Evolutionary conservation across 2,888 invertebrate genomes (phyloP), one percentile per base, ranked within the genome.

Genomic region (Diarsia dahlii): DNA sequence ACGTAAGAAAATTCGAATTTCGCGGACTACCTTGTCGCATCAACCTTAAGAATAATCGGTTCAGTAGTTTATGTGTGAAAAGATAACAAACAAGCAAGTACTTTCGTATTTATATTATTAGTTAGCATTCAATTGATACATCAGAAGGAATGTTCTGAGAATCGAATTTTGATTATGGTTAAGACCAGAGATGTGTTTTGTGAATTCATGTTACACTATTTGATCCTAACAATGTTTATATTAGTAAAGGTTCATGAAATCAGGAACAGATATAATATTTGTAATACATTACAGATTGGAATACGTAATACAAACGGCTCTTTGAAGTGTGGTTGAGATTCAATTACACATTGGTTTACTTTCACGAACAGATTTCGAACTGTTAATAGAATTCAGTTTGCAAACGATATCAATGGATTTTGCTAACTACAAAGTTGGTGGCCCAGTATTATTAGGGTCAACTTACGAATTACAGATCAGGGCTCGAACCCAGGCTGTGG

Each of bases 311-410:
- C 56, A 76, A 34, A 56, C 3, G n/a, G 9, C 15, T 10, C 50
- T 78, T 72, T 78, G 78, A 78, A 79, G 73, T 78, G 34, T 4
- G 39, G 13, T 39, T 45, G 48, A 13, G 10, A 63, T 50, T 64
- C 62, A 72, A 72, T 67, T 79, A 78, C 28, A 54, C 5, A 15
- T 46, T 13, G 20, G 62, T 72, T 67, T 71, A 66, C n/a, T 45
- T 62, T 39, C 4, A 10, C 2, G 8, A 2, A 45, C 1, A 10
- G 15, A 15, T 23, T 71, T 67, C 23, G 23, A 73, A 23, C 28
- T 13, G 72, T 18, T 50, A 46, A 56, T 67, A 50, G 10, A 63
- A 46, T 23, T 13, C 13, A 63, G 8, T 45, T 63, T 60, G 39
- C 15, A n/a, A 56, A 46, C 3, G 8, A 23, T 39, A 52, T 56